These are phyloP conservation scores for Chondrilla cf. caribensis DNA, from an alignment of 37 sponge, comb jelly and placozoan species.

Conservation along the genomic window DNA sequence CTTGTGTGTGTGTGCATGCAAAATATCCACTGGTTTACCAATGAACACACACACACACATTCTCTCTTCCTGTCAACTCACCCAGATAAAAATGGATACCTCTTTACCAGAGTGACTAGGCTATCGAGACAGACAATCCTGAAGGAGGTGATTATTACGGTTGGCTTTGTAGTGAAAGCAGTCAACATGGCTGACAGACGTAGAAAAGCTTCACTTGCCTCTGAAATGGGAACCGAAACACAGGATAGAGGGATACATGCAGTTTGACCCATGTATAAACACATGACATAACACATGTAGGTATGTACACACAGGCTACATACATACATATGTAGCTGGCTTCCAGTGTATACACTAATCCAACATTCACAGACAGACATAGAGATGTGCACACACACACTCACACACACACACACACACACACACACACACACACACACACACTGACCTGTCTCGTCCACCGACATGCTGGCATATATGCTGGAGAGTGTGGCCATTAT, in stretches of 20 bases:
- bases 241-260: neutral
- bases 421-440: neutral
- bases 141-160: constrained; percentile 53
- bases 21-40: neutral
- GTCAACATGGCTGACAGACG: constrained; percentile 46
- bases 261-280: neutral
- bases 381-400: no score
- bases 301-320: neutral
- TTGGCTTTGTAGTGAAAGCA: constrained; percentile 54
- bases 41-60: neutral
- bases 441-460: neutral
- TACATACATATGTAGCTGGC: no score
- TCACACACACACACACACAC: no score
- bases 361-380: no score
- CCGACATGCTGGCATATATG: neutral
- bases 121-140: constrained; percentile 28
- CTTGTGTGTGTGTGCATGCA: no score
- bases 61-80: neutral
- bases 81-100: constrained; percentile 7
- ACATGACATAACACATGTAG: neutral
- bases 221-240: neutral
- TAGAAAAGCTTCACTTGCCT: constrained; percentile 36
- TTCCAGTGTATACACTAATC: no score
- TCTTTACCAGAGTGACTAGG: constrained; percentile 29
- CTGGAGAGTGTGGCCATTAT: neutral